phyloP scores from a whole-genome alignment of 2,888 invertebrate species.

The Phytoseiulus persimilis region DNA sequence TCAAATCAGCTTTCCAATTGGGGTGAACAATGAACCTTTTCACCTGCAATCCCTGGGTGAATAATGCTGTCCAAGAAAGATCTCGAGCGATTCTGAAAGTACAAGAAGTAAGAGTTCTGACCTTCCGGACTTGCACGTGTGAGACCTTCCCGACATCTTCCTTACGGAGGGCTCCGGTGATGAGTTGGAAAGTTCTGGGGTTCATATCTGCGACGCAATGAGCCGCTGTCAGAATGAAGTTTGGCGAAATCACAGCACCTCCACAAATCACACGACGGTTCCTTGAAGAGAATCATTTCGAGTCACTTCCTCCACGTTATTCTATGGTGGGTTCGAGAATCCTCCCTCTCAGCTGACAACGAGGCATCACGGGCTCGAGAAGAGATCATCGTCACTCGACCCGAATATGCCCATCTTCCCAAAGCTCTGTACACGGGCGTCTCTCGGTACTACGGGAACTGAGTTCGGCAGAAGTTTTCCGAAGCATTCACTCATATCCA shows the following conservation, averaged over 20 bases:
- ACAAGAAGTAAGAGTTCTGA: not conserved
- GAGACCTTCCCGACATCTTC: not conserved
- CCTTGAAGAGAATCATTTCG: not conserved
- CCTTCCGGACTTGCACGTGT: not conserved
- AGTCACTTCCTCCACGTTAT: too few relatives aligned
- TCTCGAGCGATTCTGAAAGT: not conserved
- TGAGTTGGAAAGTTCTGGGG: slow-evolving; percentile 5
- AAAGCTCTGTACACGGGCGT: too few relatives aligned
- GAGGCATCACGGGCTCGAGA: too few relatives aligned
- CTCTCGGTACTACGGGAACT: too few relatives aligned
- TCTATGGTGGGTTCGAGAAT: too few relatives aligned
- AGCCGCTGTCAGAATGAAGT: slow-evolving; percentile 42
- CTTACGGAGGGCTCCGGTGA: slow-evolving; percentile 6
- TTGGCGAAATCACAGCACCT: slow-evolving; percentile 41
- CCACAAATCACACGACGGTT: slow-evolving; percentile 41
- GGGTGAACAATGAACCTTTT: slow-evolving; percentile 41
- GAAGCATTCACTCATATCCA: too few relatives aligned
- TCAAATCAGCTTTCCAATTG: slow-evolving; percentile 19
- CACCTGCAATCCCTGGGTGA: not conserved
- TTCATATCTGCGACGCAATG: slow-evolving; percentile 41
- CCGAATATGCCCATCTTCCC: too few relatives aligned
- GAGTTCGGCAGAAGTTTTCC: too few relatives aligned
- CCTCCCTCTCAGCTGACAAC: not conserved
- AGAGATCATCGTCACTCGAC: too few relatives aligned
- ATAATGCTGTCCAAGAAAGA: too few relatives aligned